Conservation (phyloP, 2,888 invertebrate genomes). For the Hartigia nigra region DNA sequence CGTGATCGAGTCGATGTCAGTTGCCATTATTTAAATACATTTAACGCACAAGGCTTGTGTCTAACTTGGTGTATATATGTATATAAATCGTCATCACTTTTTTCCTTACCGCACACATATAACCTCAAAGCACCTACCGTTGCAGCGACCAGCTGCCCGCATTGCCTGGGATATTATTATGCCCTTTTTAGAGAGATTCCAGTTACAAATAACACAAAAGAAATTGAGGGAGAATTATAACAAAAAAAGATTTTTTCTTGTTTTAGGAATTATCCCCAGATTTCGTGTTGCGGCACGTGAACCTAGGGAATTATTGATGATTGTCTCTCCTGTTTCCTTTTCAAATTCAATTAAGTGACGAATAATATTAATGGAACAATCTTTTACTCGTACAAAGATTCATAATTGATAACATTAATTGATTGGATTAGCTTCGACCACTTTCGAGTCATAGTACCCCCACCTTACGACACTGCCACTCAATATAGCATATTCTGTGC, state of each 20-base stretch:
- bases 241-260: not conserved
- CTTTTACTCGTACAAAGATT: not conserved
- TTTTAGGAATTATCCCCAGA: not conserved
- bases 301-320: not conserved
- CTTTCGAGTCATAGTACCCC: not conserved
- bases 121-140: not conserved
- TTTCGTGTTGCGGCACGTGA: too few relatives aligned
- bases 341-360: not conserved
- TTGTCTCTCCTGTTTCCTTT: not conserved
- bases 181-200: not conserved
- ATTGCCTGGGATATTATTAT: not conserved
- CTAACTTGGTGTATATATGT: not conserved
- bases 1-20: too few relatives aligned
- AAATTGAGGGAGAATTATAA: not conserved
- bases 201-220: not conserved
- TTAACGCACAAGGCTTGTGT: not conserved
- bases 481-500: not conserved
- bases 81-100: not conserved
- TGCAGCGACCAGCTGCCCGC: not conserved
- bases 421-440: not conserved
- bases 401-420: not conserved
- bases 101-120: not conserved
- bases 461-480: not conserved
- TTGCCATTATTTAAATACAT: not conserved
- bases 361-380: not conserved